These are phyloP conservation scores for Gisinianus flammeolus DNA, from an alignment of 2,888 invertebrate genomes.

Conservation along the genomic window DNA sequence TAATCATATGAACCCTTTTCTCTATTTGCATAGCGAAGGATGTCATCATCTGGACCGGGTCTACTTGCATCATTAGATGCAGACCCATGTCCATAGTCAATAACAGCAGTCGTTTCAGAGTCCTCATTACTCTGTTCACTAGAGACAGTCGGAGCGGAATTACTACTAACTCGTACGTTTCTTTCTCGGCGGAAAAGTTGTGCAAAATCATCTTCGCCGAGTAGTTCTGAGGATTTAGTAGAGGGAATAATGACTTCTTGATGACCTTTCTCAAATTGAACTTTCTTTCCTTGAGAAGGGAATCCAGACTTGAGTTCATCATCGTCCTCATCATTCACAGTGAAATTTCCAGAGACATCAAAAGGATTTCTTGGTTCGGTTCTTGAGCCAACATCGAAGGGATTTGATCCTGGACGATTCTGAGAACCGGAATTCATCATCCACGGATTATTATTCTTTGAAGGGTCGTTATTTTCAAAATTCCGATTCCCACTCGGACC, in stretches of 20 bases:
- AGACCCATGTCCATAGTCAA: constrained; percentile 52
- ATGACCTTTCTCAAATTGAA: neutral
- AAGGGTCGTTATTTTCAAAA: neutral
- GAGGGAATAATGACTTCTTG: neutral
- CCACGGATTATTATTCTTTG: constrained; percentile 38
- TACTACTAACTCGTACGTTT: neutral
- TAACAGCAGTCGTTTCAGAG: constrained; percentile 43
- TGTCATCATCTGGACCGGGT: constrained; percentile 26
- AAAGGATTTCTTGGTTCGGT: constrained; percentile 44
- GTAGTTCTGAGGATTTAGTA: neutral
- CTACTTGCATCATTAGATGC: constrained; percentile 39
- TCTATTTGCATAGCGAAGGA: constrained; percentile 23
- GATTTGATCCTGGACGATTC: constrained; percentile 35
- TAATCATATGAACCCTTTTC: constrained; percentile 40
- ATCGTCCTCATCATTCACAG: neutral
- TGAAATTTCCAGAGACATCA: constrained; percentile 33
- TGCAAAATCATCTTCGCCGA: constrained; percentile 40
- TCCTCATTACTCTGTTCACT: constrained; percentile 41
- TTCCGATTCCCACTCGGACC: neutral
- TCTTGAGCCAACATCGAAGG: constrained; percentile 41
- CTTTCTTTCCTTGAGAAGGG: neutral
- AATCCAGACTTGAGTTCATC: neutral
- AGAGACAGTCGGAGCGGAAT: neutral
- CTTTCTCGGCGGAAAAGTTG: constrained; percentile 28
- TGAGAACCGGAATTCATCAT: constrained; percentile 22